Evolutionary conservation across 1,140 invertebrate genomes (phyloP).

Genomic region (Papilio dardanus): DNA sequence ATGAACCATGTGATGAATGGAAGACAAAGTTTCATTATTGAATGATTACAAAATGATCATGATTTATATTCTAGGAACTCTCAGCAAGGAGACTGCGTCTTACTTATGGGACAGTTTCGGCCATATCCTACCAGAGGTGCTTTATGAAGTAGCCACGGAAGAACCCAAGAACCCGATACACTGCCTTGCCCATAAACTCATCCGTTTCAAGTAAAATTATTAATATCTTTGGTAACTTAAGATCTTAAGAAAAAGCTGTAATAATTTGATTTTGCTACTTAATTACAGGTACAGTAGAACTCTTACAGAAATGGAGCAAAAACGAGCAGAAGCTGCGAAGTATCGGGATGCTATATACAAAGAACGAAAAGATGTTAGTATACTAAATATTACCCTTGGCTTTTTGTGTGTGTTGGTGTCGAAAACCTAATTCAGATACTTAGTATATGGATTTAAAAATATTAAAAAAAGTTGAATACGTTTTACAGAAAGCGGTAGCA

Average conservation of each 20-base stretch:
- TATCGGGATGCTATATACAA: slow-evolving; percentile 52
- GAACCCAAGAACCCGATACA: slow-evolving; percentile 67
- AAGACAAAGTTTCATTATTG: too few species aligned
- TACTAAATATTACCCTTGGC: not conserved
- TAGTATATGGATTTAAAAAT: not conserved
- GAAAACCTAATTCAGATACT: not conserved
- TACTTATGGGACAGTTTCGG: slow-evolving; percentile 68
- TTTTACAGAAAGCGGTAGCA: slow-evolving; percentile 53
- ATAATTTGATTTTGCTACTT: not conserved
- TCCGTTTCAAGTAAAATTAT: slow-evolving; percentile 55
- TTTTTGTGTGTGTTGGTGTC: too few species aligned
- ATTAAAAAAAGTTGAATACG: not conserved
- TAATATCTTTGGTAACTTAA: not conserved
- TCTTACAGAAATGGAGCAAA: slow-evolving; percentile 42
- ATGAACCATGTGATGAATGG: too few species aligned
- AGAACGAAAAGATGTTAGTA: slow-evolving; percentile 56
- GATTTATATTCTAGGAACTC: slow-evolving; percentile 47
- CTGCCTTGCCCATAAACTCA: slow-evolving; percentile 58
- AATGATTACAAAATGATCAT: not conserved
- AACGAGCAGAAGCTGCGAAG: slow-evolving; percentile 49
- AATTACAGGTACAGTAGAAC: slow-evolving; percentile 51
- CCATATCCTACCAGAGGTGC: slow-evolving; percentile 54
- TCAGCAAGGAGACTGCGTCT: slow-evolving; percentile 53
- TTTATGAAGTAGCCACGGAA: slow-evolving; percentile 55
- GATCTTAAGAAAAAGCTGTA: not conserved